Conservation (phyloP, 1,140 invertebrate genomes). For the Cecropterus lyciades region DNA sequence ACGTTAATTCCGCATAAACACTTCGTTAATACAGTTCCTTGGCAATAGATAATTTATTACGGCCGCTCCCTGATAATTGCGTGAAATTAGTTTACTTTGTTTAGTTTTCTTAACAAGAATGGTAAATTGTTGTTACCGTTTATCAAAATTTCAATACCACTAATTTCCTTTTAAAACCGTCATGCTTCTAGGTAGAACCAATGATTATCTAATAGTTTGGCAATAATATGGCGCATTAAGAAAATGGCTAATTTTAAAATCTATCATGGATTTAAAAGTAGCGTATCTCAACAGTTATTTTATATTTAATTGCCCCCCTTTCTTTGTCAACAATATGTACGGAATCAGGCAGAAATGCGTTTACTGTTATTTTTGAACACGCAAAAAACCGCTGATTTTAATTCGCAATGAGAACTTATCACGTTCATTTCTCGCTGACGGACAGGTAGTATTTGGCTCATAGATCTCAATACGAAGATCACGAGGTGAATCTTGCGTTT, state of each 20-base stretch:
- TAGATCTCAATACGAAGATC: constrained; percentile 55
- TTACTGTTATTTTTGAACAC: constrained; percentile 14
- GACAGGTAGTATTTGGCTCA: constrained; percentile 46
- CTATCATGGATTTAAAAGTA: too few relatives aligned
- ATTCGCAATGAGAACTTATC: constrained; percentile 10
- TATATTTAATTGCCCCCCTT: too few relatives aligned
- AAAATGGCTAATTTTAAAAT: too few relatives aligned
- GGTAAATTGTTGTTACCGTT: not conserved
- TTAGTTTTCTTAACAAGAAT: constrained; percentile 2
- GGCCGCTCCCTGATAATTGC: not conserved
- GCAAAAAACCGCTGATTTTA: constrained; percentile 13
- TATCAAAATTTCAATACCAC: not conserved
- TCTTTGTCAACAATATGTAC: too few relatives aligned
- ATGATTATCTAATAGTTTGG: not conserved
- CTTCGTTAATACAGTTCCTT: constrained; percentile 5
- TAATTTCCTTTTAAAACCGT: not conserved
- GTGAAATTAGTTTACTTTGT: constrained; percentile 8
- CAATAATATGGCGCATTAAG: too few relatives aligned
- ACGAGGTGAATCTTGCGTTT: constrained; percentile 50
- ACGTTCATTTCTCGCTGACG: not conserved
- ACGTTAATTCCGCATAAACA: not conserved
- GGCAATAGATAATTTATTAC: not conserved
- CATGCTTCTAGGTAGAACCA: not conserved
- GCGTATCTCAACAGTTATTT: not conserved
- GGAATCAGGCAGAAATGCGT: not conserved